Percentiles rank a stretch among this genome's conserved stretches.
Conservation (phyloP, 2,797 vertebrate genomes). For the Pseudochirops corinnae region DNA sequence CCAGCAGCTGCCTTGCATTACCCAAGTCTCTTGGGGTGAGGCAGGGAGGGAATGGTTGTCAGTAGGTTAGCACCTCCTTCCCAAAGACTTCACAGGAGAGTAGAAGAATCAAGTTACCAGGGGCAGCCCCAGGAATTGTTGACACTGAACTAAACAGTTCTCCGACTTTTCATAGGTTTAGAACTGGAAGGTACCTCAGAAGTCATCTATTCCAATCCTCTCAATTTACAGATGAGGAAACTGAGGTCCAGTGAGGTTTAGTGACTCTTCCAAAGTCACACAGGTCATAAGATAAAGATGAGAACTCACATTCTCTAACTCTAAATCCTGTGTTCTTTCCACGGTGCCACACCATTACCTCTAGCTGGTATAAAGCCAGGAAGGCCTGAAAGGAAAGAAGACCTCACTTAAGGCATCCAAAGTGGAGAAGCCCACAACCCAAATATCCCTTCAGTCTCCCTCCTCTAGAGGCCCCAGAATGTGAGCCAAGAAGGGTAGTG, state of each 20-base stretch:
- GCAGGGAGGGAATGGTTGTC: neutral
- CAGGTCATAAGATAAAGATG: neutral
- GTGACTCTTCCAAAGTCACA: neutral
- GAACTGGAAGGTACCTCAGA: neutral
- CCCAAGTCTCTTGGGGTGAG: neutral
- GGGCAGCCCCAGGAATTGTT: neutral
- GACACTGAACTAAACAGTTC: neutral
- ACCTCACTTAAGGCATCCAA: neutral
- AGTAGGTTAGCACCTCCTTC: constrained; percentile 1
- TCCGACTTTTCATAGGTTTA: neutral
- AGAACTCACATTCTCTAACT: neutral
- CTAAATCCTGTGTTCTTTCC: neutral
- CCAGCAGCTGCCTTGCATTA: constrained; percentile 1
- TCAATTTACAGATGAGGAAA: neutral
- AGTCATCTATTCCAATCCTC: neutral
- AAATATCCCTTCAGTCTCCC: neutral
- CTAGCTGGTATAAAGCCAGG: neutral
- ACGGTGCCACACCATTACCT: neutral
- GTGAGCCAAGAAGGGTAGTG: neutral
- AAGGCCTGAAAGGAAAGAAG: neutral
- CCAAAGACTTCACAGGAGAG: neutral
- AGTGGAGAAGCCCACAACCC: neutral
- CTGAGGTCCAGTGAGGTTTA: neutral
- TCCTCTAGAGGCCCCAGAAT: neutral
- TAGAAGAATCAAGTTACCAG: neutral